Percentiles rank a stretch among this genome's conserved stretches.
phyloP scores from a whole-genome alignment of 2,113 vertebrate species.

The Charina bottae region DNA sequence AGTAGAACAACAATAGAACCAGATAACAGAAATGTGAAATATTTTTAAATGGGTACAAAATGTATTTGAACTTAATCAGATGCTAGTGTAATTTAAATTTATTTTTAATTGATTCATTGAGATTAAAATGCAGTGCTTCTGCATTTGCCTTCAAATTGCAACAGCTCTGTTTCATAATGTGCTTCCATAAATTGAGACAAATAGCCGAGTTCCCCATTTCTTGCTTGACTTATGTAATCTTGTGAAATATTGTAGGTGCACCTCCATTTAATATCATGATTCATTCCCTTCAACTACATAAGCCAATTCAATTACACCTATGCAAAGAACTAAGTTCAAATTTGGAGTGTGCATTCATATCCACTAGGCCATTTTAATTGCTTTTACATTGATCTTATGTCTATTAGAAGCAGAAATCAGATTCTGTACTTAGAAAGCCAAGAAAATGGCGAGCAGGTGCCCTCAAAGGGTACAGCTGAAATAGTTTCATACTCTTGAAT shows the following conservation, averaged over 20 bases:
- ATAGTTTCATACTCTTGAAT: background rate
- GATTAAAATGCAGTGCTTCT: conserved; percentile 51
- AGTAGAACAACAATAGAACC: conserved; percentile 30
- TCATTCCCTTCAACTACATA: conserved; percentile 46
- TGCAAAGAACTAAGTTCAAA: background rate
- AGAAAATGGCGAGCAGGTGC: background rate
- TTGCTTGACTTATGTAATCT: conserved; percentile 65
- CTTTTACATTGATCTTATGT: background rate
- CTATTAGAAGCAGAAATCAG: background rate
- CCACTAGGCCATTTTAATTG: background rate
- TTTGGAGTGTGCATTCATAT: background rate
- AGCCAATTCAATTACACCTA: background rate
- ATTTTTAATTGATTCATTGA: conserved; percentile 59
- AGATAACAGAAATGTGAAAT: conserved; percentile 23
- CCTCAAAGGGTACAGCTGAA: background rate
- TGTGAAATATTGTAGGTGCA: conserved; percentile 62
- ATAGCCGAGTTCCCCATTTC: conserved; percentile 67
- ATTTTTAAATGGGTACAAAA: conserved; percentile 35
- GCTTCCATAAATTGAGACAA: conserved; percentile 63
- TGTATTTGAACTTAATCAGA: conserved; percentile 38
- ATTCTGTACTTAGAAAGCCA: background rate
- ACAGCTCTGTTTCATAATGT: conserved; percentile 68
- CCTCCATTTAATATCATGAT: conserved; percentile 49
- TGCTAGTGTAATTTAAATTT: conserved; percentile 56
- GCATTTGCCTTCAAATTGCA: conserved; percentile 70